phyloP scores from a whole-genome alignment of 2,113 vertebrate species.

The Nibea albiflora region DNA sequence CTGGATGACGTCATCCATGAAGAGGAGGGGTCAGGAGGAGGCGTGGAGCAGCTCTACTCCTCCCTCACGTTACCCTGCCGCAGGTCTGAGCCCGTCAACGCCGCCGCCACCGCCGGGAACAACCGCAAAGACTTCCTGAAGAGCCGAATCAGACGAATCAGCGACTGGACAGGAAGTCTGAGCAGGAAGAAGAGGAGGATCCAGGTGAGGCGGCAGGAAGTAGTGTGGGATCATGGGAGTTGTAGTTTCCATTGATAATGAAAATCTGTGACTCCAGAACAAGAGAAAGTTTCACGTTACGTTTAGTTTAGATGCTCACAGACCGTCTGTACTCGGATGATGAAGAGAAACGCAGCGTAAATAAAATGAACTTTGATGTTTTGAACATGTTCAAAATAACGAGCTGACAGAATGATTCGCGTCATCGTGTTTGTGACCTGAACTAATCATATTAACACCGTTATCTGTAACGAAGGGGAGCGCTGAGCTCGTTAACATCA shows the following conservation, averaged over 20 bases:
- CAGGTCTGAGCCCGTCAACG: slow-evolving; percentile 75
- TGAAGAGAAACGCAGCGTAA: no score
- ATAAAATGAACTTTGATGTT: no score
- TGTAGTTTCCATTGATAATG: no score
- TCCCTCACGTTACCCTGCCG: slow-evolving; percentile 90
- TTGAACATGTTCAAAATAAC: no score
- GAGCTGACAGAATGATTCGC: no score
- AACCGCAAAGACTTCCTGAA: slow-evolving; percentile 92
- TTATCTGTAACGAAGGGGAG: slow-evolving; percentile 8
- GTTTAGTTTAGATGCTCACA: no score
- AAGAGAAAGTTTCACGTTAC: no score
- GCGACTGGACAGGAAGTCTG: slow-evolving; percentile 96
- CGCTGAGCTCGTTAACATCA: slow-evolving; percentile 1
- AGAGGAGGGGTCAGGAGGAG: slow-evolving; percentile 72
- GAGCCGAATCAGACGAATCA: slow-evolving; percentile 89
- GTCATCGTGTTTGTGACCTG: no score
- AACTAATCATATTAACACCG: background rate
- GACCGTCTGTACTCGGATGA: no score
- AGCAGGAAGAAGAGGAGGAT: slow-evolving; percentile 93
- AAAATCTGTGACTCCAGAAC: no score
- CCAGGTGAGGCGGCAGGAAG: slow-evolving; percentile 83
- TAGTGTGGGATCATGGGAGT: no score
- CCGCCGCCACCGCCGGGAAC: slow-evolving; percentile 69
- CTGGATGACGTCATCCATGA: slow-evolving; percentile 83
- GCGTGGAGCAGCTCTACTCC: slow-evolving; percentile 77